phyloP scores from a whole-genome alignment of 2,797 vertebrate genomes.

The Oreochromis grahami region DNA sequence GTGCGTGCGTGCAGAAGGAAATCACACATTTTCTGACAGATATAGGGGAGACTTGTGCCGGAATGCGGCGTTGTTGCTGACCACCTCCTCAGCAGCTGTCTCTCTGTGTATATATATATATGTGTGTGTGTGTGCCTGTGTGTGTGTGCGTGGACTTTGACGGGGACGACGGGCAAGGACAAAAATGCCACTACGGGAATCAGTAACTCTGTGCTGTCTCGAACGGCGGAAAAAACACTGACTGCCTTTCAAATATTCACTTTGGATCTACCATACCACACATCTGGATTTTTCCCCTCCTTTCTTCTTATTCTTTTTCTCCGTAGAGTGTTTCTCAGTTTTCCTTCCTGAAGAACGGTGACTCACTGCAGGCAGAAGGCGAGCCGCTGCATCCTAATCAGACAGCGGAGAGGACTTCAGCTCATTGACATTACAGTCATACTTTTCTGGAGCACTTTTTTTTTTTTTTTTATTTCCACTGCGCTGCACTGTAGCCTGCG shows the following conservation, averaged over 20 bases:
- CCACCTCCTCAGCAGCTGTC: conserved; percentile 37
- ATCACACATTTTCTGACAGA: background rate
- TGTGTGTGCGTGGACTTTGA: conserved; percentile 60
- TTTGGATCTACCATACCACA: conserved; percentile 66
- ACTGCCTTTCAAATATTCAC: conserved; percentile 25
- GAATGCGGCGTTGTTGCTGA: conserved; percentile 41
- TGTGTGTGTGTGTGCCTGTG: background rate
- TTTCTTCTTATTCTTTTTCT: background rate
- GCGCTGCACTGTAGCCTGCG: conserved; percentile 61
- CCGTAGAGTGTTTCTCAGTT: conserved; percentile 39
- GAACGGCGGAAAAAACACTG: conserved; percentile 48
- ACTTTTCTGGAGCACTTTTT: conserved; percentile 80
- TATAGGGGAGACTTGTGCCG: conserved; percentile 10
- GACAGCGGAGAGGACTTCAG: conserved; percentile 69
- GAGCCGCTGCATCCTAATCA: conserved; percentile 77
- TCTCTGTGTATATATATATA: background rate
- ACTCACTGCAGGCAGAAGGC: conserved; percentile 75
- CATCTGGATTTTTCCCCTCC: conserved; percentile 44
- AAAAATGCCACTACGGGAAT: conserved; percentile 61
- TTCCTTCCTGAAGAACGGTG: conserved; percentile 57
- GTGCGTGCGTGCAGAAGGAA: conserved; percentile 2
- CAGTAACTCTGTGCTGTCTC: conserved; percentile 50
- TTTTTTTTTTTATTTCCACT: conserved; percentile 64
- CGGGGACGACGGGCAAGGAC: conserved; percentile 71
- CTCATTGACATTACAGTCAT: conserved; percentile 81